Evolutionary conservation across 2,888 invertebrate genomes (phyloP).

Genomic region (Rotaria macrura): DNA sequence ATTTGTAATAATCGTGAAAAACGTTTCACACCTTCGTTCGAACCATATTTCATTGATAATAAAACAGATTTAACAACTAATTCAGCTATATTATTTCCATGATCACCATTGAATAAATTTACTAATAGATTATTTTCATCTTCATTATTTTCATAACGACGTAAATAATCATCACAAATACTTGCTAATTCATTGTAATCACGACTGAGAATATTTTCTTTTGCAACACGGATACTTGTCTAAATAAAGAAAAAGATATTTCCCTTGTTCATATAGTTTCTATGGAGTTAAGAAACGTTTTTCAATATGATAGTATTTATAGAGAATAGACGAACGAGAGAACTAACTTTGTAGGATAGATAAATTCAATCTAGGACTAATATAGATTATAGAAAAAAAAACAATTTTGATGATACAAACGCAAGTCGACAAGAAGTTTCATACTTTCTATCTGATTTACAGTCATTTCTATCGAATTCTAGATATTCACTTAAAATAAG

Average conservation of each 20-base stretch:
- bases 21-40: slow-evolving; percentile 56
- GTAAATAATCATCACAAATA: background rate
- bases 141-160: slow-evolving; percentile 23
- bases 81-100: background rate
- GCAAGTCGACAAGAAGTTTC: too few relatives aligned
- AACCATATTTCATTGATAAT: slow-evolving; percentile 56
- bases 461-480: too few relatives aligned
- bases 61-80: background rate
- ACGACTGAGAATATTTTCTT: background rate
- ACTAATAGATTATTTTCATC: background rate
- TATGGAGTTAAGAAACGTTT: too few relatives aligned
- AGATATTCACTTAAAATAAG: too few relatives aligned
- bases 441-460: too few relatives aligned
- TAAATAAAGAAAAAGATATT: background rate
- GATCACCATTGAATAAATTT: background rate
- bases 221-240: background rate
- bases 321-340: too few relatives aligned
- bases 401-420: too few relatives aligned
- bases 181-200: background rate
- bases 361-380: too few relatives aligned
- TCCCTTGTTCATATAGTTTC: too few relatives aligned
- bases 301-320: too few relatives aligned
- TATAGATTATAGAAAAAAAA: too few relatives aligned
- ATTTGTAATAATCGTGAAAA: slow-evolving; percentile 59
- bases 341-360: too few relatives aligned